A percentile compares a stretch with the other conserved stretches of the same genome.
Conservation (phyloP, 1,140 invertebrate species). For the Cotesia vestalis region DNA sequence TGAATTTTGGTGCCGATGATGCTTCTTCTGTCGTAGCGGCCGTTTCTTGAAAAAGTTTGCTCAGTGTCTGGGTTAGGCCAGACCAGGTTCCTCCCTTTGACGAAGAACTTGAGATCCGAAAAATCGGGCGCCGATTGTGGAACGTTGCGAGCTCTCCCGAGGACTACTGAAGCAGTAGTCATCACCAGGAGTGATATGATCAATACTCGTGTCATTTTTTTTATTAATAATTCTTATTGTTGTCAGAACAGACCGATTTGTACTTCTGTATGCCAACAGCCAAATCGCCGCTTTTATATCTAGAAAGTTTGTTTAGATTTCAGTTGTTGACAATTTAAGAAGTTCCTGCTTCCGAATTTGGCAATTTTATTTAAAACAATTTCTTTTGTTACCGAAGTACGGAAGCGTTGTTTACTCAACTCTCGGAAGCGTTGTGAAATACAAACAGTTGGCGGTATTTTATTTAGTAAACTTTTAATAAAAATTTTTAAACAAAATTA, state of each 20-base stretch:
- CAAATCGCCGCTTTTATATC: no score
- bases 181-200: neutral
- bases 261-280: no score
- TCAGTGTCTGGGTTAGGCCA: conserved; percentile 70
- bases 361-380: conserved; percentile 3
- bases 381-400: neutral
- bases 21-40: conserved; percentile 69
- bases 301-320: no score
- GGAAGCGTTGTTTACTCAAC: neutral
- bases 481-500: no score
- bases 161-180: conserved; percentile 28
- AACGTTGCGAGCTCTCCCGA: conserved; percentile 41
- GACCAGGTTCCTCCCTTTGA: conserved; percentile 61
- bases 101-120: conserved; percentile 45
- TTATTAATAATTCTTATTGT: neutral
- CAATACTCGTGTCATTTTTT: neutral
- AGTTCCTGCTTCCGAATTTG: neutral
- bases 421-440: neutral
- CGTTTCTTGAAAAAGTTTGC: conserved; percentile 69
- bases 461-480: no score
- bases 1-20: conserved; percentile 71
- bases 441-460: no score
- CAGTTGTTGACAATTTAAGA: no score
- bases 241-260: no score
- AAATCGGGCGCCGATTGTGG: conserved; percentile 50